A percentile compares a stretch with the other conserved stretches of the same genome.
phyloP scores from a whole-genome alignment of 1,140 invertebrate genomes.

The Argopecten irradians region DNA sequence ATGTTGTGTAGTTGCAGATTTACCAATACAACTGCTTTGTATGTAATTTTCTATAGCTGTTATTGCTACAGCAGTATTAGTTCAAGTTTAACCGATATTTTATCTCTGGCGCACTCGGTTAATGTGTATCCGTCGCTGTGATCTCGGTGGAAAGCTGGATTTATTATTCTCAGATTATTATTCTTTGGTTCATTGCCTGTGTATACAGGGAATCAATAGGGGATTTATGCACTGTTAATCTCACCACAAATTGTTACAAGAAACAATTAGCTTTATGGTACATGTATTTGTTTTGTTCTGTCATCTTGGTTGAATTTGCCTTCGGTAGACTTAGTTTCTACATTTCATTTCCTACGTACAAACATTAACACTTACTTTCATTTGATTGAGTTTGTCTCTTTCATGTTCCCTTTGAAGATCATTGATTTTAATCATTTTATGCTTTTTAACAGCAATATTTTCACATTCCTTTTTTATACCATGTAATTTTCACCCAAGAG shows the following conservation, averaged over 20 bases:
- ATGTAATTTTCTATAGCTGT: not conserved
- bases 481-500: not conserved
- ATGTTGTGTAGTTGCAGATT: not conserved
- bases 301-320: not conserved
- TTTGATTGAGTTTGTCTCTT: not conserved
- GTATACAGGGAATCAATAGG: not conserved
- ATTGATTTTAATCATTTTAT: conserved; percentile 4
- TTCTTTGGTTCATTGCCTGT: conserved; percentile 15
- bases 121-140: not conserved
- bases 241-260: not conserved
- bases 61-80: not conserved
- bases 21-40: not conserved
- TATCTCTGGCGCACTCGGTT: not conserved
- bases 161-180: not conserved
- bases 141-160: not conserved
- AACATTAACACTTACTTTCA: not conserved
- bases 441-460: not conserved
- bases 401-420: not conserved
- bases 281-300: not conserved
- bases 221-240: not conserved
- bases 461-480: not conserved
- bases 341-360: not conserved
- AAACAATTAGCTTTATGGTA: not conserved
- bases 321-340: not conserved
- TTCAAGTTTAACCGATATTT: not conserved